These are phyloP conservation scores for Carposina sasakii DNA, from an alignment of 1,140 invertebrate genomes.

Conservation along the genomic window DNA sequence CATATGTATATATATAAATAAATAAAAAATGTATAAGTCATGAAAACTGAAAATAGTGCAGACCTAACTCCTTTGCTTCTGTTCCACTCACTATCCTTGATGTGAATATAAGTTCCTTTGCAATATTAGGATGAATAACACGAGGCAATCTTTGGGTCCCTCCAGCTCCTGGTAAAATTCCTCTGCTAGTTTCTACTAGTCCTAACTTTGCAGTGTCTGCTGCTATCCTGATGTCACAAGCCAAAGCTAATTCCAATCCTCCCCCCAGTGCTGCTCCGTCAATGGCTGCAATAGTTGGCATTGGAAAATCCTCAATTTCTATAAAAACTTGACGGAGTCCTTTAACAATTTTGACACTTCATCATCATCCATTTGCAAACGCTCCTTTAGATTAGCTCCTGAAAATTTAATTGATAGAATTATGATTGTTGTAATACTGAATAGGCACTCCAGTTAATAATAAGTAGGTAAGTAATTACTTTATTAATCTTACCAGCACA, in stretches of 20 bases:
- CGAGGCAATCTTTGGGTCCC: slow-evolving; percentile 92
- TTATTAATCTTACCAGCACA: slow-evolving; percentile 75
- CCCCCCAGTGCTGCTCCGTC: slow-evolving; percentile 93
- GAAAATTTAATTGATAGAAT: slow-evolving; percentile 65
- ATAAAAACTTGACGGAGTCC: slow-evolving; percentile 57
- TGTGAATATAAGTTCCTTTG: slow-evolving; percentile 96
- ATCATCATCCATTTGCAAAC: slow-evolving; percentile 79
- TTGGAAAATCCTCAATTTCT: slow-evolving; percentile 81
- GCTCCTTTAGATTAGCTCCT: slow-evolving; percentile 94
- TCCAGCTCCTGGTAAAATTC: slow-evolving; percentile 94
- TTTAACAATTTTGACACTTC: slow-evolving; percentile 85
- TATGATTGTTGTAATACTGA: neutral
- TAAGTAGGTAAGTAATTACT: neutral
- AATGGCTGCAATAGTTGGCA: slow-evolving; percentile 92
- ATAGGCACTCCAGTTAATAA: neutral
- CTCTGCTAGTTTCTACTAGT: slow-evolving; percentile 92
- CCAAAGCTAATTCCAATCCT: slow-evolving; percentile 91
- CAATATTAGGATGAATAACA: slow-evolving; percentile 83
- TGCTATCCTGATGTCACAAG: slow-evolving; percentile 91
- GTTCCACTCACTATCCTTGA: neutral
- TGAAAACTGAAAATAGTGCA: neutral
- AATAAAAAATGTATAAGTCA: neutral
- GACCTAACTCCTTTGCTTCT: neutral
- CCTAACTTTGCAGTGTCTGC: slow-evolving; percentile 86
- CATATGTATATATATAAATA: neutral